Percentiles rank a stretch among this genome's conserved stretches.
phyloP scores from a whole-genome alignment of 2,113 vertebrate genomes.

The Erythrolamprus reginae region DNA sequence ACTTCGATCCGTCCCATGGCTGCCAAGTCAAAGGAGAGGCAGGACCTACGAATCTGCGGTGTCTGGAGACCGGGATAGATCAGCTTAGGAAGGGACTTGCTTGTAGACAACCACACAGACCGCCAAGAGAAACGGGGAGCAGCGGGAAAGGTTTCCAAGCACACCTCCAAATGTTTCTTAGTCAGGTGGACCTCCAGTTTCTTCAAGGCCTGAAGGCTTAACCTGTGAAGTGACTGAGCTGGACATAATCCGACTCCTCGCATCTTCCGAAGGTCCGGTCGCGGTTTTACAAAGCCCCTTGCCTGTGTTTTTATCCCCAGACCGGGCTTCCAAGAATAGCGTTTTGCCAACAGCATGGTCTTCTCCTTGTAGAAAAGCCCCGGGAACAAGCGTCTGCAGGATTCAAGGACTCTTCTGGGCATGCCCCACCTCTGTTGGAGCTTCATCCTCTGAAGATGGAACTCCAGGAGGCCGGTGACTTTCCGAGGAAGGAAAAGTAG shows the following conservation, averaged over 20 bases:
- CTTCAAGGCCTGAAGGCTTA: too few species aligned
- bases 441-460: neutral
- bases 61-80: neutral
- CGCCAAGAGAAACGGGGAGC: neutral
- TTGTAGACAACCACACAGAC: neutral
- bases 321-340: neutral
- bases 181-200: neutral
- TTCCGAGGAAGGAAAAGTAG: neutral
- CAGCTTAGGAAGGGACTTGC: neutral
- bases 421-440: neutral
- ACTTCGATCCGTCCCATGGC: neutral
- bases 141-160: neutral
- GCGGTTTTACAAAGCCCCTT: neutral
- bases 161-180: neutral
- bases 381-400: neutral
- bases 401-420: neutral
- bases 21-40: neutral
- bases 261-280: neutral
- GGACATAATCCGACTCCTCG: neutral
- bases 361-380: neutral
- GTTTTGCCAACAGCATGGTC: neutral
- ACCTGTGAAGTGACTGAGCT: neutral
- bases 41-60: neutral
- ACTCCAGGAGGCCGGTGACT: neutral
- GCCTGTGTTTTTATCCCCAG: neutral